Evolutionary conservation across 2,888 invertebrate genomes (phyloP).

Genomic region (Tipula lateralis): DNA sequence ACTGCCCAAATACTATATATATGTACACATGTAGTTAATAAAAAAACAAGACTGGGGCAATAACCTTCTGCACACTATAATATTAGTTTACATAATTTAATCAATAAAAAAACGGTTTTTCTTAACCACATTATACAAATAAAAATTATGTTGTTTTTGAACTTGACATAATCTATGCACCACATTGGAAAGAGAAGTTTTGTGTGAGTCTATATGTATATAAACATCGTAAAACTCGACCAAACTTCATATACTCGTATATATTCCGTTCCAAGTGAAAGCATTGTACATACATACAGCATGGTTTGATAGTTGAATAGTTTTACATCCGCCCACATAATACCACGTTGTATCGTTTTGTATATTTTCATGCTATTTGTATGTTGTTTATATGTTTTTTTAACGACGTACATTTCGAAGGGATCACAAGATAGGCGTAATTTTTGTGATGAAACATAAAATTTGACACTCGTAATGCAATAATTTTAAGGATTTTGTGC

Average conservation of each 20-base stretch:
- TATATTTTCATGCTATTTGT: no score
- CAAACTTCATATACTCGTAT: not conserved
- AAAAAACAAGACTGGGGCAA: not conserved
- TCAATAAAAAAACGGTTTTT: not conserved
- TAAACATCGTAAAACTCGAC: not conserved
- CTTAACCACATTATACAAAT: not conserved
- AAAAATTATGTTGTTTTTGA: not conserved
- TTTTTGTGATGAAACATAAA: not conserved
- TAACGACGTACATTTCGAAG: not conserved
- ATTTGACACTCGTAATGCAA: not conserved
- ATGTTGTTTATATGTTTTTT: not conserved
- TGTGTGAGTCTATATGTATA: not conserved
- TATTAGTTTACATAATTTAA: not conserved
- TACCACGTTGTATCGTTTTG: not conserved
- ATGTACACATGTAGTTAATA: not conserved
- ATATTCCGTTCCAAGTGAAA: not conserved
- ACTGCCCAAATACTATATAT: not conserved
- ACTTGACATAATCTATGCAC: constrained; percentile 1
- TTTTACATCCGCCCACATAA: not conserved
- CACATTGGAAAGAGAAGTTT: not conserved
- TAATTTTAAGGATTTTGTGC: not conserved
- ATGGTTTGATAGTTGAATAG: not conserved
- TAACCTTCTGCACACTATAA: not conserved
- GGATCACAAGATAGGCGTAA: not conserved
- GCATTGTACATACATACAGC: not conserved